Evolutionary conservation across 2,888 invertebrate genomes (phyloP).

Genomic region (Perithous albicinctus): DNA sequence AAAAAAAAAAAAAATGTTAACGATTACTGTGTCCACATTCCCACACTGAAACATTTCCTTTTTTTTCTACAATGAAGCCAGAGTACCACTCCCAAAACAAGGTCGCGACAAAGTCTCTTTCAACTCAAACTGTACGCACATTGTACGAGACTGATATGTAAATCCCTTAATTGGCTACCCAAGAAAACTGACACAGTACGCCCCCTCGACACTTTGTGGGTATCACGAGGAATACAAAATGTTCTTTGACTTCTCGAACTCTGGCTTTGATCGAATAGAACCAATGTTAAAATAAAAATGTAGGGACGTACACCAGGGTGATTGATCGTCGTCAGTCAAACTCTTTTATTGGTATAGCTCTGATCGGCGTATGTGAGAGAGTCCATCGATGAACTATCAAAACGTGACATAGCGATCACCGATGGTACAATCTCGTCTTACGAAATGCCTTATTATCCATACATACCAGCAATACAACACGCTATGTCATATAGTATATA

Average conservation of each 20-base stretch:
- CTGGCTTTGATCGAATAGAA: neutral
- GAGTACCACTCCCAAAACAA: neutral
- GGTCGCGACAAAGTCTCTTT: neutral
- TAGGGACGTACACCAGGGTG: conserved; percentile 28
- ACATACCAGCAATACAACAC: neutral
- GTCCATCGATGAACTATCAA: conserved; percentile 43
- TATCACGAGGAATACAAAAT: conserved; percentile 42
- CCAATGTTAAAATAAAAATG: neutral
- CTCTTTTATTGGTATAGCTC: conserved; percentile 10
- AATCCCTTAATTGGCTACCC: conserved; percentile 44
- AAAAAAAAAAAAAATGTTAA: too few species aligned
- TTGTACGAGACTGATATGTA: conserved; percentile 25
- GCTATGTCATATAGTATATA: neutral
- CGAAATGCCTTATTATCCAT: conserved; percentile 21
- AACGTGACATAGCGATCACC: conserved; percentile 35
- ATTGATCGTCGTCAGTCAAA: conserved; percentile 41
- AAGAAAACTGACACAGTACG: neutral
- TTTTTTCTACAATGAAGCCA: neutral
- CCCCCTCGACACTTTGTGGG: conserved; percentile 8
- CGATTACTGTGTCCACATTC: neutral
- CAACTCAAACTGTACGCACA: neutral
- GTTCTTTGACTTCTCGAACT: neutral
- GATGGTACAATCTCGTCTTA: conserved; percentile 6
- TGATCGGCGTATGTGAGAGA: conserved; percentile 16
- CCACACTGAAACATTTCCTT: neutral